A percentile compares a stretch with the other conserved stretches of the same genome.
phyloP scores from a whole-genome alignment of 2,797 vertebrate genomes.

The Parauchenoglanis punctatus region DNA sequence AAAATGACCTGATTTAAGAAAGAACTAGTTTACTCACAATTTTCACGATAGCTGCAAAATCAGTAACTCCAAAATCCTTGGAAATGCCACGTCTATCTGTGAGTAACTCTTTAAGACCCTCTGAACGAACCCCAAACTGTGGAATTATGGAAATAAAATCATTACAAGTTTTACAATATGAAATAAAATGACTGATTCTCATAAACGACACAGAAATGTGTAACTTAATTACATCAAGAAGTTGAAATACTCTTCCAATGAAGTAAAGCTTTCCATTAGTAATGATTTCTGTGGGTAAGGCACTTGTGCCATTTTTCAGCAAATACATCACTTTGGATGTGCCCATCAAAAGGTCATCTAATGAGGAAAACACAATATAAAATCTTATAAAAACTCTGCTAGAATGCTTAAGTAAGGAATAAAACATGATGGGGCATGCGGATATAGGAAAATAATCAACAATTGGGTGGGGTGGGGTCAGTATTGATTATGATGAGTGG shows the following conservation, averaged over 20 bases:
- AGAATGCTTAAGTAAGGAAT: background rate
- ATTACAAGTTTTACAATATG: background rate
- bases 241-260: conserved; percentile 76
- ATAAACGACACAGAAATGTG: background rate
- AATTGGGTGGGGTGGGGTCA: background rate
- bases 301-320: conserved; percentile 72
- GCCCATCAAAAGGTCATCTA: conserved; percentile 76
- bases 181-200: background rate
- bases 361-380: conserved; percentile 36
- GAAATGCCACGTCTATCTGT: conserved; percentile 61
- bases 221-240: conserved; percentile 77
- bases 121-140: conserved; percentile 77
- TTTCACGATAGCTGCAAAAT: conserved; percentile 73
- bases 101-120: conserved; percentile 79
- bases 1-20: background rate
- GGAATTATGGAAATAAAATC: conserved; percentile 13
- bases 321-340: conserved; percentile 72
- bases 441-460: background rate
- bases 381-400: no score
- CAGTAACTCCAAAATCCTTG: conserved; percentile 69
- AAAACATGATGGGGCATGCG: conserved; percentile 7
- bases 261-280: conserved; percentile 71
- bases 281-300: conserved; percentile 77
- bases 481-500: background rate
- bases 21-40: conserved; percentile 69